phyloP scores from a whole-genome alignment of 2,113 vertebrate species.

The Tupaia tana region DNA sequence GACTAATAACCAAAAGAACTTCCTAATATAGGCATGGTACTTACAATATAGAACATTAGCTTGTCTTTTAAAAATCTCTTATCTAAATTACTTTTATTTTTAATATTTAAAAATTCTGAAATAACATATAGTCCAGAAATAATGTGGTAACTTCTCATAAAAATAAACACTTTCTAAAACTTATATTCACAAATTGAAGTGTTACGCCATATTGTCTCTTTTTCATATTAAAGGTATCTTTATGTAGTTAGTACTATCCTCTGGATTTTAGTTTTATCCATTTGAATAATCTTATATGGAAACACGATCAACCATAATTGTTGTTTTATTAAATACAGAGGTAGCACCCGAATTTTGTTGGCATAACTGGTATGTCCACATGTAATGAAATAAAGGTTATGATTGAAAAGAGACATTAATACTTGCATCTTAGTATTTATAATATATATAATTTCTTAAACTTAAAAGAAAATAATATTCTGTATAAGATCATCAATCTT shows the following conservation, averaged over 20 bases:
- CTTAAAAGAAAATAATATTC: conserved; percentile 23
- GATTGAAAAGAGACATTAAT: conserved; percentile 24
- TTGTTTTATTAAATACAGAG: conserved; percentile 27
- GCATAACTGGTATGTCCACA: neutral
- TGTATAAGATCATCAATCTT: conserved; percentile 13
- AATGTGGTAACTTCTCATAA: neutral
- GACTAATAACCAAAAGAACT: neutral
- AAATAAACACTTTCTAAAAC: neutral
- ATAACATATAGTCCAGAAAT: neutral
- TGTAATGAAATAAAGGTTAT: neutral
- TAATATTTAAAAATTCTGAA: conserved; percentile 14
- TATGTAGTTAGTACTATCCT: neutral
- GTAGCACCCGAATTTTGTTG: neutral
- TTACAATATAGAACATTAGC: neutral
- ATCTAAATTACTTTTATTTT: conserved; percentile 33
- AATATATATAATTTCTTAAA: neutral
- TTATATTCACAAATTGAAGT: neutral
- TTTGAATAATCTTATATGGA: conserved; percentile 37
- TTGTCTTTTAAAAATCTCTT: neutral
- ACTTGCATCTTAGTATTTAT: neutral
- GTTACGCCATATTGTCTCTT: neutral
- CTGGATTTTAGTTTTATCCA: conserved; percentile 38
- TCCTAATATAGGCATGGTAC: neutral
- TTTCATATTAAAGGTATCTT: conserved; percentile 7
- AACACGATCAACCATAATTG: neutral